Conservation (phyloP, 2,888 invertebrate species). For the Amiota mariae region DNA sequence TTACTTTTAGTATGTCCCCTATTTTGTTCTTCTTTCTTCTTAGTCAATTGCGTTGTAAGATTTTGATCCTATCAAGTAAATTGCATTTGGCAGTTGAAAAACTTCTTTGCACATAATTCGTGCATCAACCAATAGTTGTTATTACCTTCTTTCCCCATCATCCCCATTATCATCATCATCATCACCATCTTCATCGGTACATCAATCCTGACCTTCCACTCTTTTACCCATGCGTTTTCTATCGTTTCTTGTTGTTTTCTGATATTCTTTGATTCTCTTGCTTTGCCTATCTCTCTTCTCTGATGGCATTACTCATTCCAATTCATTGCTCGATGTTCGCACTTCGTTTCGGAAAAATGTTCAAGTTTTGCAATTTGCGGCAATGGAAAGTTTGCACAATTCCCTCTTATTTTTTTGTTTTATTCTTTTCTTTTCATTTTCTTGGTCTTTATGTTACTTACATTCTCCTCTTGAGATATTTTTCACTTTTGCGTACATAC, state of each 20-base stretch:
- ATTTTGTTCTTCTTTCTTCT: background rate
- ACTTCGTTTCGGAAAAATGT: constrained; percentile 62
- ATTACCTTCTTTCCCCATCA: background rate
- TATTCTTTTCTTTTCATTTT: constrained; percentile 30
- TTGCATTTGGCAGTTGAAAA: constrained; percentile 71
- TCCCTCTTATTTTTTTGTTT: constrained; percentile 25
- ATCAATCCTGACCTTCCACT: background rate
- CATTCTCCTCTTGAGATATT: constrained; percentile 1
- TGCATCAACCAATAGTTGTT: constrained; percentile 17
- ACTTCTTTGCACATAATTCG: constrained; percentile 53
- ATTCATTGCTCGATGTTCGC: constrained; percentile 66
- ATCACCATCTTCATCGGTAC: background rate
- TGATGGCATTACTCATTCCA: constrained; percentile 56
- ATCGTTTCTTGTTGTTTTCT: background rate
- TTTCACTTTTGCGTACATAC: constrained; percentile 25
- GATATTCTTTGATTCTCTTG: background rate
- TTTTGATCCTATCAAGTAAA: constrained; percentile 73
- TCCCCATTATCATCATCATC: background rate
- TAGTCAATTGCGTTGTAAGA: constrained; percentile 48
- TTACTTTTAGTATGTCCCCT: background rate
- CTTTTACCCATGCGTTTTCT: constrained; percentile 1
- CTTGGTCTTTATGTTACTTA: background rate
- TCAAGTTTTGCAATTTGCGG: constrained; percentile 66
- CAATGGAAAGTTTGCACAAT: constrained; percentile 54
- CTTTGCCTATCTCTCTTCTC: constrained; percentile 1